Evolutionary conservation across 35 echinoderm and acorn worm species (phyloP), one percentile per base, ranked within the genome.

Genomic region (Heliocidaris tuberculata): DNA sequence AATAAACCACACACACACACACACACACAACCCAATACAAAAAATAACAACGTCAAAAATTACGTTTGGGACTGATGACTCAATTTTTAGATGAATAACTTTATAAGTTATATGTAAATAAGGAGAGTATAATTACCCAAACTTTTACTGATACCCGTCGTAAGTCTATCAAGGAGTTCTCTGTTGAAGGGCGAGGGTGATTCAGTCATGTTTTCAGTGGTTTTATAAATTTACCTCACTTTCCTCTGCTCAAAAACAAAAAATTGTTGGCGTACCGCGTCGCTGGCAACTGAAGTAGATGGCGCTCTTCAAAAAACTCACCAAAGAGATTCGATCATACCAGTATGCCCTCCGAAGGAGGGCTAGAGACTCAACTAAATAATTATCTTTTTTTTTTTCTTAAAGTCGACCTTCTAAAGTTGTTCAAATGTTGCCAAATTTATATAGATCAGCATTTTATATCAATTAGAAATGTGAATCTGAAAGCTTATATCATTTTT

Each of bases 61-160:
- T 15, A 88, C 30, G 31, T 15, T 19, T 13, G 86, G 86, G 86
- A 88, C 86, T 88, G 86, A 88, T 7, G 0, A 88, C 2, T 88
- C 29, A 48, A 1, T 15, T 32, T 48, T 88, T 42, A 15, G 86
- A 24, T 32, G 31, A 12, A 88, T 35, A 48, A 3, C 9, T 15
- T 42, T 32, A 17, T 13, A 88, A 31, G 2, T 9, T 48, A 88
- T 16, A 88, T 30, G 7, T 13, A 88, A 88, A 35, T 32, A 88
- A 48, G 30, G 12, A 88, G 27, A 88, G 5, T 10, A 88, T 88
- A 88, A 88, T 88, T 48, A 88, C 86, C 86, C 21, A 88, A 35
- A 88, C 86, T 88, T 88, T 88, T 88, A 13, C 31, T 88, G 15
- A 88, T 48, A 42, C 86, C 86, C 31, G 86, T 88, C 47, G 86